Evolutionary conservation across 1,140 invertebrate species (phyloP).

Genomic region (Drosophila mayri): DNA sequence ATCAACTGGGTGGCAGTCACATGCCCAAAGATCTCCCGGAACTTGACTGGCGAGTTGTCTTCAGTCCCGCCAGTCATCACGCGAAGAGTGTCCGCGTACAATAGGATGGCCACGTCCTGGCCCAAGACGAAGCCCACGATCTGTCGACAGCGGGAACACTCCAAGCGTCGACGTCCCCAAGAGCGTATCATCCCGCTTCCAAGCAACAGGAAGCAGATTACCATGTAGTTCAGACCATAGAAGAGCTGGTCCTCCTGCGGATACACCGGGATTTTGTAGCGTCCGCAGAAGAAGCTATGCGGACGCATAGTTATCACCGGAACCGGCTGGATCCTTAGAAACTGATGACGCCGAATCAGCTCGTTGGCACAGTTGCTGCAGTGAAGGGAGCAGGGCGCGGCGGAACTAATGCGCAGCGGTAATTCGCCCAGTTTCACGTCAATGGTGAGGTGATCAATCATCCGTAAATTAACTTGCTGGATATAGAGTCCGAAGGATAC

Average conservation of each 20-base stretch:
- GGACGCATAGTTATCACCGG: slow-evolving; percentile 34
- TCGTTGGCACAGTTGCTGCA: slow-evolving; percentile 46
- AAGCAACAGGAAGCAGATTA: slow-evolving; percentile 15
- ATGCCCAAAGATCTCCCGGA: slow-evolving; percentile 35
- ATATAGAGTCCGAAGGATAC: slow-evolving; percentile 24
- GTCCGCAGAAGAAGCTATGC: slow-evolving; percentile 14
- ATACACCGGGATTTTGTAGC: neutral
- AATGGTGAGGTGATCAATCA: slow-evolving; percentile 7
- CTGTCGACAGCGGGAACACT: slow-evolving; percentile 45
- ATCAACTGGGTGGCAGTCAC: slow-evolving; percentile 46
- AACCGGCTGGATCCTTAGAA: slow-evolving; percentile 16
- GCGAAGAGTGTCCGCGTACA: slow-evolving; percentile 47
- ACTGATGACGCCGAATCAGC: slow-evolving; percentile 23
- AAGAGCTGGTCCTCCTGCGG: slow-evolving; percentile 27
- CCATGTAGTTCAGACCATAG: slow-evolving; percentile 52
- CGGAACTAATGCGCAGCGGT: slow-evolving; percentile 4
- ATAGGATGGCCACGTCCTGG: slow-evolving; percentile 3
- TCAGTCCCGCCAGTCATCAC: neutral
- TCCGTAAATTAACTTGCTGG: neutral
- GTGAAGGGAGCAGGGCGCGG: slow-evolving; percentile 9
- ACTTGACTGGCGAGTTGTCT: neutral
- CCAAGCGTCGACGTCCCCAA: neutral
- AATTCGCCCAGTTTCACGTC: slow-evolving; percentile 14
- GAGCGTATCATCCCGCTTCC: neutral
- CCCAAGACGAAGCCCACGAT: slow-evolving; percentile 32